phyloP scores from a whole-genome alignment of 1,140 invertebrate species.

The Drosophila subpulchrella region DNA sequence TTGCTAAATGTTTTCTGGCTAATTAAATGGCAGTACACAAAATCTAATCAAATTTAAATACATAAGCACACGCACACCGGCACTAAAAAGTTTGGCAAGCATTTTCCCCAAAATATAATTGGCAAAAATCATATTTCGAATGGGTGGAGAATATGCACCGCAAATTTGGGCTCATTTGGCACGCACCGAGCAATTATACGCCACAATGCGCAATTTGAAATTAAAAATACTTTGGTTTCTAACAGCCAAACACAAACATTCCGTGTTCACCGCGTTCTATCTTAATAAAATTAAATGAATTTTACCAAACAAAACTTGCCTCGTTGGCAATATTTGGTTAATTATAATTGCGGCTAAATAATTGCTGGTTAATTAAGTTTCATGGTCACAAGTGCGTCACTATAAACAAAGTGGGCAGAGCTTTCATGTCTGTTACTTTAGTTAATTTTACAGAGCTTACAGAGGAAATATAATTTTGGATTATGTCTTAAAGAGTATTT shows the following conservation, averaged over 20 bases:
- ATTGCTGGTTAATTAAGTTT: slow-evolving; percentile 67
- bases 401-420: background rate
- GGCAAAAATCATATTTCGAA: slow-evolving; percentile 46
- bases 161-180: slow-evolving; percentile 56
- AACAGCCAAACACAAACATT: slow-evolving; percentile 23
- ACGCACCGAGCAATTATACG: slow-evolving; percentile 51
- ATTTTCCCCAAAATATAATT: slow-evolving; percentile 46
- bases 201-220: slow-evolving; percentile 49
- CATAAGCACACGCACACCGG: slow-evolving; percentile 6
- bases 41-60: slow-evolving; percentile 43
- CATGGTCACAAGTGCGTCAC: slow-evolving; percentile 14
- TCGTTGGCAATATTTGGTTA: slow-evolving; percentile 39
- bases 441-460: too few species aligned
- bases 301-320: slow-evolving; percentile 9
- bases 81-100: slow-evolving; percentile 23
- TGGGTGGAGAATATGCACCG: slow-evolving; percentile 9
- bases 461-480: background rate
- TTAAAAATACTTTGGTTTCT: slow-evolving; percentile 41
- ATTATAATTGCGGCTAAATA: slow-evolving; percentile 71
- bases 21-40: slow-evolving; percentile 43
- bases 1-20: slow-evolving; percentile 20
- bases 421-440: background rate
- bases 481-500: too few species aligned
- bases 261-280: slow-evolving; percentile 5
- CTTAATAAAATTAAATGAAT: slow-evolving; percentile 53